A percentile compares a stretch with the other conserved stretches of the same genome.
Conservation (phyloP, 2,113 vertebrate genomes). For the Psophia crepitans region DNA sequence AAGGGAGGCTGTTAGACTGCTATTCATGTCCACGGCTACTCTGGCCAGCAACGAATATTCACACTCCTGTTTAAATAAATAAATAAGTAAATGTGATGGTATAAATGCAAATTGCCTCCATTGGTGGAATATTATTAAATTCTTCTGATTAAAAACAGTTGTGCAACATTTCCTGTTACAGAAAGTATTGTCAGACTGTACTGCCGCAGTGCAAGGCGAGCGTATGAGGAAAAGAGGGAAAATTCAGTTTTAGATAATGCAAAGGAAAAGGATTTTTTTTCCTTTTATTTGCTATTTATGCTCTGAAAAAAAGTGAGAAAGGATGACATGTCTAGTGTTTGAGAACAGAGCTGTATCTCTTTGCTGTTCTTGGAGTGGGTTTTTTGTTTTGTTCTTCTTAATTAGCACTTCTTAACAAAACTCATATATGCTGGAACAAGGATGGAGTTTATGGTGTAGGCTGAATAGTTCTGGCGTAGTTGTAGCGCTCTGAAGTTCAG, state of each 20-base stretch:
- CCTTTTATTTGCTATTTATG: background rate
- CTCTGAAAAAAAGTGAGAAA: background rate
- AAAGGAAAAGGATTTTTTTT: background rate
- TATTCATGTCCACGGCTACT: background rate
- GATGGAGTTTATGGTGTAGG: fast-evolving
- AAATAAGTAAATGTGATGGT: background rate
- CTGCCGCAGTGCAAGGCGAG: background rate
- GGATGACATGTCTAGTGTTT: background rate
- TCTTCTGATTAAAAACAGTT: background rate
- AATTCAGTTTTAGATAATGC: background rate
- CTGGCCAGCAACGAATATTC: background rate
- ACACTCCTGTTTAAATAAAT: background rate
- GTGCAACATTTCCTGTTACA: background rate
- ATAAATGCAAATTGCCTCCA: background rate
- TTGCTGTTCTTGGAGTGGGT: background rate
- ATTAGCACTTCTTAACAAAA: background rate
- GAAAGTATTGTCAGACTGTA: background rate
- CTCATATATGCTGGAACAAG: background rate
- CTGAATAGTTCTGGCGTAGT: background rate
- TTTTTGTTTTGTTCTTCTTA: background rate
- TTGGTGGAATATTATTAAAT: background rate
- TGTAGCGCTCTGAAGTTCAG: background rate
- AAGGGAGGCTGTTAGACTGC: background rate
- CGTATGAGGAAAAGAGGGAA: background rate
- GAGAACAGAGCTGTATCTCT: background rate